Conservation (phyloP, 2,797 vertebrate species). For the Gymnoscopelus braueri region DNA sequence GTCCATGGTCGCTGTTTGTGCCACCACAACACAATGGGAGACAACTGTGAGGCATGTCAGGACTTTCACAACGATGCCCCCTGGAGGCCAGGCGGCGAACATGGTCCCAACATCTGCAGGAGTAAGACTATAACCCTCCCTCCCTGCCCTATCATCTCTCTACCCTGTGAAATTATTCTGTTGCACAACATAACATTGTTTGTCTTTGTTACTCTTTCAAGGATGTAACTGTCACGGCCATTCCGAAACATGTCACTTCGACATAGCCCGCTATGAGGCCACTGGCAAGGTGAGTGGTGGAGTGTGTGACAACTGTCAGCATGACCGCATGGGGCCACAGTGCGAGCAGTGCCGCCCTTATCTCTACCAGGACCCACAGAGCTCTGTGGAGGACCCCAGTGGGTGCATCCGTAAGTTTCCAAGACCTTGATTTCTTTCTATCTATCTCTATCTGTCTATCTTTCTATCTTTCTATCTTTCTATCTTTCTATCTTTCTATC, state of each 20-base stretch:
- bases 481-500: too few species aligned
- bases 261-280: conserved; percentile 68
- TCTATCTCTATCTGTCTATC: too few species aligned
- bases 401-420: conserved; percentile 83
- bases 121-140: conserved; percentile 60
- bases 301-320: conserved; percentile 86
- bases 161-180: not conserved
- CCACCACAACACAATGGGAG: conserved; percentile 87
- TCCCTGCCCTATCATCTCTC: not conserved
- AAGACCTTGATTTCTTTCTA: not conserved
- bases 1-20: conserved; percentile 88
- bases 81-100: conserved; percentile 86
- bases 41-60: conserved; percentile 88
- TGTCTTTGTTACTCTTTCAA: conserved; percentile 34
- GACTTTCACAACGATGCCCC: conserved; percentile 89
- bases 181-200: not conserved
- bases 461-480: too few species aligned
- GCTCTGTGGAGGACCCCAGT: conserved; percentile 69
- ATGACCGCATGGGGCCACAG: conserved; percentile 84
- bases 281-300: conserved; percentile 81
- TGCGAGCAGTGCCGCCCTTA: conserved; percentile 84
- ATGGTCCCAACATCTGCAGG: conserved; percentile 80
- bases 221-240: conserved; percentile 89
- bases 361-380: conserved; percentile 82
- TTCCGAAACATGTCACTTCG: conserved; percentile 87